Evolutionary conservation across 2,113 vertebrate genomes (phyloP).

Genomic region (Acinonyx jubatus): DNA sequence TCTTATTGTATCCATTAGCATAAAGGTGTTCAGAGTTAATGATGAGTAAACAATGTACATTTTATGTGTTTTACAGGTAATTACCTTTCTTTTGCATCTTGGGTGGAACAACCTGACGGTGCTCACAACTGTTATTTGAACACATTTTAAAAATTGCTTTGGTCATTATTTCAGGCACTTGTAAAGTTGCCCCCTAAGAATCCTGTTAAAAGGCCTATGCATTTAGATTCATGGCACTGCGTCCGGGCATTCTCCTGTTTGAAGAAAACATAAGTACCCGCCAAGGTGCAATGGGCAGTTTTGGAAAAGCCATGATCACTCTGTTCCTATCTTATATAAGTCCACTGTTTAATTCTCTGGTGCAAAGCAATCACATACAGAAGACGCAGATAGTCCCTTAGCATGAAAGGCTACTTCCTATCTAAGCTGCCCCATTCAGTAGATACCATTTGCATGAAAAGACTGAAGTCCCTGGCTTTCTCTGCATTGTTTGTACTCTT

Average conservation of each 20-base stretch:
- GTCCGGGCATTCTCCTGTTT: background rate
- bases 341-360: background rate
- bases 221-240: slow-evolving; percentile 50
- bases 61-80: slow-evolving; percentile 75
- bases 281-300: background rate
- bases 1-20: slow-evolving; percentile 61
- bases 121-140: slow-evolving; percentile 70
- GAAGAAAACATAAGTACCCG: slow-evolving; percentile 59
- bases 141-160: slow-evolving; percentile 67
- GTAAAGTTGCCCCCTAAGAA: slow-evolving; percentile 49
- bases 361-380: background rate
- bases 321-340: slow-evolving; percentile 7
- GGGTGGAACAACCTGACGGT: slow-evolving; percentile 64
- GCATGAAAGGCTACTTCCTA: background rate
- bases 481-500: background rate
- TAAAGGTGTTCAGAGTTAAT: slow-evolving; percentile 75
- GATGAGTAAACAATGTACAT: slow-evolving; percentile 75
- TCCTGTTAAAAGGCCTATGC: slow-evolving; percentile 47
- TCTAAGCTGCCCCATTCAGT: background rate
- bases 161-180: slow-evolving; percentile 75
- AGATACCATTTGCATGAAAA: background rate
- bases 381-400: background rate
- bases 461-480: background rate
- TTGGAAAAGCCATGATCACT: slow-evolving; percentile 28
- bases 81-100: slow-evolving; percentile 74